Evolutionary conservation across 2,888 invertebrate genomes (phyloP).

Genomic region (Perdita meconis): DNA sequence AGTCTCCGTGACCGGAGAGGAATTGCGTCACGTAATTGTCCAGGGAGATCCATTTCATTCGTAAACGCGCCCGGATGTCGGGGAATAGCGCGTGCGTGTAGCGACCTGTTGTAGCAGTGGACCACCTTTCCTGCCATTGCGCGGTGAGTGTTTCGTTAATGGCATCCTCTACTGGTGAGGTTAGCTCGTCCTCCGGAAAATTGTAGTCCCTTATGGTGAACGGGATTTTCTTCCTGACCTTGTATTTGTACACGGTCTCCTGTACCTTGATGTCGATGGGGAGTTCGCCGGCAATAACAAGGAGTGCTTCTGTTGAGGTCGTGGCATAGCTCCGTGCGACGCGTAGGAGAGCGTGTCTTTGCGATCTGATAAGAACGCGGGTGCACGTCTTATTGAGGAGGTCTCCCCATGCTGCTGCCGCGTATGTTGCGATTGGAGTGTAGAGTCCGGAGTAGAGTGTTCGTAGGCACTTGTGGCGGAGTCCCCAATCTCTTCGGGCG

Average conservation of each 20-base stretch:
- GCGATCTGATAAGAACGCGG: neutral
- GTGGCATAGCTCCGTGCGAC: neutral
- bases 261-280: neutral
- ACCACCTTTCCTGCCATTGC: too few relatives aligned
- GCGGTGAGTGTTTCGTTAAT: too few relatives aligned
- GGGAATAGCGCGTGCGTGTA: neutral
- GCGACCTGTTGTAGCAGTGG: too few relatives aligned
- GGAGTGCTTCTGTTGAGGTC: neutral
- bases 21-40: neutral
- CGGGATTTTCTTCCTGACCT: neutral
- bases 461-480: neutral
- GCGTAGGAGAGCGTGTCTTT: neutral
- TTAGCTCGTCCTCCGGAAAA: neutral
- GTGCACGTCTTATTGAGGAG: neutral
- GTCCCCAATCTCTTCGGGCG: constrained; percentile 45
- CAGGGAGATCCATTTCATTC: neutral
- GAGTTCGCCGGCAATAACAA: neutral
- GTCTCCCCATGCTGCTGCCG: constrained; percentile 38
- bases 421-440: constrained; percentile 48
- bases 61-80: neutral
- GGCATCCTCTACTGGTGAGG: too few relatives aligned
- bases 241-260: neutral
- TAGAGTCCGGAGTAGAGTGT: constrained; percentile 45
- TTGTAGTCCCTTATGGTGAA: neutral
- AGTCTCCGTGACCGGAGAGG: constrained; percentile 7